Evolutionary conservation across 2,888 invertebrate species (phyloP).

Genomic region (Microctonus hyperodae): DNA sequence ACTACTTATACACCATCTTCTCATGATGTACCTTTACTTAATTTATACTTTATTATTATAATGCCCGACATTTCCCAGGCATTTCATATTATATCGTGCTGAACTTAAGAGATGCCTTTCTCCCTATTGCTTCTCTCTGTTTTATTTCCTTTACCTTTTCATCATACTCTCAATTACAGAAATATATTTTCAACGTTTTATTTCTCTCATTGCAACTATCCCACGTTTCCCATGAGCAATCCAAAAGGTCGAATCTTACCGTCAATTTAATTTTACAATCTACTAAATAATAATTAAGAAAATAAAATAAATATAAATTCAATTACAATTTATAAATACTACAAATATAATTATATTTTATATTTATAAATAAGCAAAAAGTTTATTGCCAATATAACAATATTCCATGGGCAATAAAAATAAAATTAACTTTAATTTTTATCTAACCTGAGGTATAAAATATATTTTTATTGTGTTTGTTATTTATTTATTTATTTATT

Average conservation of each 20-base stretch:
- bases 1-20: conserved; percentile 26
- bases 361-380: background rate
- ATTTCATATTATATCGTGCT: conserved; percentile 1
- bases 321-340: background rate
- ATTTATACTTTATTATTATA: too few species aligned
- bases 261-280: background rate
- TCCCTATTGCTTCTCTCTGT: conserved; percentile 21
- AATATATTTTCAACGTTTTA: conserved; percentile 6
- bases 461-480: too few species aligned
- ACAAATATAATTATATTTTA: background rate
- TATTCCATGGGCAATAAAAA: background rate
- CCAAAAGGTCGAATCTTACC: conserved; percentile 12
- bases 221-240: background rate
- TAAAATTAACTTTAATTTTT: background rate
- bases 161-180: background rate
- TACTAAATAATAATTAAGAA: background rate
- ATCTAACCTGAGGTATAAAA: background rate
- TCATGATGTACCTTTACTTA: conserved; percentile 5
- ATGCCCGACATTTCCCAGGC: conserved; percentile 19
- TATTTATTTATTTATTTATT: background rate
- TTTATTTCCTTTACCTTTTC: conserved; percentile 17
- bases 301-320: background rate
- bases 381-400: background rate
- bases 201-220: too few species aligned
- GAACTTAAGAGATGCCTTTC: conserved; percentile 19